Evolutionary conservation across 2,797 vertebrate genomes (phyloP).

Genomic region (Esox masquinongy): DNA sequence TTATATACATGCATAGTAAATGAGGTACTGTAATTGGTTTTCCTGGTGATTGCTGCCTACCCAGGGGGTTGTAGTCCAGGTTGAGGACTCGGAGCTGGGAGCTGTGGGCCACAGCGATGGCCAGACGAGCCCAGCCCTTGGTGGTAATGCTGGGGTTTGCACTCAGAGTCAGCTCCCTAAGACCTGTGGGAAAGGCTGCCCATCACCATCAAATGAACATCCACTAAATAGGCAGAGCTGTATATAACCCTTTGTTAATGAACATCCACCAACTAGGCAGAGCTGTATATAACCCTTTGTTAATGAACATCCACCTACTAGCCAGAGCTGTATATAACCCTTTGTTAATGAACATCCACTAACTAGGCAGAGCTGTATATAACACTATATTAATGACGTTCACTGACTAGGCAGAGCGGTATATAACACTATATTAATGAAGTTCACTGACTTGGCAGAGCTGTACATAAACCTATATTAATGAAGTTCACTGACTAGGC

Average conservation of each 20-base stretch:
- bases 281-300: too few relatives aligned
- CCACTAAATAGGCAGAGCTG: background rate
- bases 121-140: conserved; percentile 89
- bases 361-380: too few relatives aligned
- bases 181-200: conserved; percentile 70
- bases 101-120: conserved; percentile 93
- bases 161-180: conserved; percentile 92
- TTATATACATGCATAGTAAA: background rate
- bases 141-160: conserved; percentile 91
- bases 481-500: too few relatives aligned
- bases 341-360: too few relatives aligned
- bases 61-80: conserved; percentile 94
- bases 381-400: too few relatives aligned
- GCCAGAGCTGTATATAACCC: too few relatives aligned
- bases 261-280: background rate
- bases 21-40: background rate
- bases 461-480: too few relatives aligned
- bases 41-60: conserved; percentile 66
- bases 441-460: too few relatives aligned
- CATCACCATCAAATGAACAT: conserved; percentile 20
- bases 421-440: too few relatives aligned
- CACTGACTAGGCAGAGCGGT: too few relatives aligned
- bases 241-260: background rate
- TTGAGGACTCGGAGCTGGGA: conserved; percentile 93
- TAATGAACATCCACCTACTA: too few relatives aligned